A percentile compares a stretch with the other conserved stretches of the same genome.
Conservation (phyloP, 2,888 invertebrate species). For the Dryadula phaetusa region DNA sequence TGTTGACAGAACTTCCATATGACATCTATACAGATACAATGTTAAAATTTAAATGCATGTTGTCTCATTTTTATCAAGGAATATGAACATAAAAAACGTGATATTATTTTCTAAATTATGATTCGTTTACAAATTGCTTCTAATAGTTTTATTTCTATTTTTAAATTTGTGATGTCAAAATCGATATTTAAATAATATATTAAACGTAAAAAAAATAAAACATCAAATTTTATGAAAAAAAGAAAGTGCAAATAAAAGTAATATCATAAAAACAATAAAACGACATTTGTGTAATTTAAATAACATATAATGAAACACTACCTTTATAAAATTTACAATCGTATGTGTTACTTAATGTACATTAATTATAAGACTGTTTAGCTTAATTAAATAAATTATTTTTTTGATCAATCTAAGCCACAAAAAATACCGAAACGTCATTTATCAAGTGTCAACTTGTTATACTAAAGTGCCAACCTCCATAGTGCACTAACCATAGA, state of each 20-base stretch:
- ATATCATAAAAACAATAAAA: neutral
- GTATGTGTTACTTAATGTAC: neutral
- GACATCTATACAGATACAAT: neutral
- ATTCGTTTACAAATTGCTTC: too few species aligned
- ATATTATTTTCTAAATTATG: neutral
- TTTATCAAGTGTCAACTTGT: neutral
- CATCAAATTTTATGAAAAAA: neutral
- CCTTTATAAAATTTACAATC: conserved; percentile 3
- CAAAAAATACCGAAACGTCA: conserved; percentile 7
- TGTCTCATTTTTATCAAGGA: neutral
- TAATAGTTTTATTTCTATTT: too few species aligned
- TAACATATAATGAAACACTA: neutral
- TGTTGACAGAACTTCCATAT: neutral
- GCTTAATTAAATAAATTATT: neutral
- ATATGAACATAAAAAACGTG: neutral
- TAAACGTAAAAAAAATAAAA: neutral
- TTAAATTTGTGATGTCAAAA: neutral
- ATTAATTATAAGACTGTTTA: neutral
- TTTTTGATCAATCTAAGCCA: neutral
- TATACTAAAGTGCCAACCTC: too few species aligned
- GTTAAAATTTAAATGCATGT: neutral
- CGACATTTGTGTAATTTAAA: neutral
- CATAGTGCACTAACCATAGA: neutral
- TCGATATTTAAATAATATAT: neutral
- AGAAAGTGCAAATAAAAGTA: conserved; percentile 1